Conservation (phyloP, 2,797 vertebrate genomes). For the Chaetodon trifasciatus region DNA sequence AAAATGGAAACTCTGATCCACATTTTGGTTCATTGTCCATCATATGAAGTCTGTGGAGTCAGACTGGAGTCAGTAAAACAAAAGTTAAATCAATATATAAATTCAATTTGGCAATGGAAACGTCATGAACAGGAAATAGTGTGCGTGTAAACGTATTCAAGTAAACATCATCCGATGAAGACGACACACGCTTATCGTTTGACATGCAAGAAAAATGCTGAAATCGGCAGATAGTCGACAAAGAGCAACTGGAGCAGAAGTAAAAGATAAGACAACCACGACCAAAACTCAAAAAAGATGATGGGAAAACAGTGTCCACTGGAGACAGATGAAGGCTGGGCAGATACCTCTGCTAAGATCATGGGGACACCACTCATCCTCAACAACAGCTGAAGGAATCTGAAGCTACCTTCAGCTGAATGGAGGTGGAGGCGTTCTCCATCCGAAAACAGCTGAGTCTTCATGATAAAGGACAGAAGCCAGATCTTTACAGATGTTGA, state of each 20-base stretch:
- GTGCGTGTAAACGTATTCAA: background rate
- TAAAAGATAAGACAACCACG: background rate
- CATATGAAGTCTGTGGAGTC: background rate
- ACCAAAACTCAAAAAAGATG: conserved; percentile 11
- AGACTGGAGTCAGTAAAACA: background rate
- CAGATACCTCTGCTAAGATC: no score
- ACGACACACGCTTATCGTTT: conserved; percentile 6
- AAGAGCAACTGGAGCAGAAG: background rate
- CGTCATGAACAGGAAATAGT: background rate
- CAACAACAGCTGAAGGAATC: no score
- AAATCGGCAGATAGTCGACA: conserved; percentile 14
- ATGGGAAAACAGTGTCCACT: conserved; percentile 16
- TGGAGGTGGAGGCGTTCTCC: background rate
- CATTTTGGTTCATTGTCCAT: background rate
- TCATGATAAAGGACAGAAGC: background rate
- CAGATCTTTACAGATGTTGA: background rate
- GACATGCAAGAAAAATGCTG: conserved; percentile 18
- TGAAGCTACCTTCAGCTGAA: no score
- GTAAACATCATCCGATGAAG: background rate
- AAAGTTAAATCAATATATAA: background rate
- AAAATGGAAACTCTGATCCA: background rate
- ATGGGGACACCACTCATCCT: no score
- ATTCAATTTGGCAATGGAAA: background rate
- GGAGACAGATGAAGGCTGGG: background rate
- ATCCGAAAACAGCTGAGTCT: background rate